A percentile compares a stretch with the other conserved stretches of the same genome.
phyloP scores from a whole-genome alignment of 2,113 vertebrate species.

The Chrysochloris asiatica region DNA sequence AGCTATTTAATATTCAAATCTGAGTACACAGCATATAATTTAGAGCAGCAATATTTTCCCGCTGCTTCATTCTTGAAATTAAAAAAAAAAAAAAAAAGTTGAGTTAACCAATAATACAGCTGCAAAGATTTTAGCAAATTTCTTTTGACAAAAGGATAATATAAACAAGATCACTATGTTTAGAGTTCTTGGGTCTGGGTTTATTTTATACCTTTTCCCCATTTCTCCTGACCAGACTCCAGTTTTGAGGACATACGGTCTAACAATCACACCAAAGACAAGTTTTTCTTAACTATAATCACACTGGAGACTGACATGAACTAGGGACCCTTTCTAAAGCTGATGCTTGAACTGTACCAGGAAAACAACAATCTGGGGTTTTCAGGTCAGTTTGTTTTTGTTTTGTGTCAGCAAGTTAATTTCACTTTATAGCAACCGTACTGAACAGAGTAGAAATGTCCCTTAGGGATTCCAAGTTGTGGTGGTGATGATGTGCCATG shows the following conservation, averaged over 20 bases:
- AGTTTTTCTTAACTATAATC: neutral
- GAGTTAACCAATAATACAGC: slow-evolving; percentile 39
- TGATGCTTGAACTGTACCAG: neutral
- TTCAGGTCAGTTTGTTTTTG: neutral
- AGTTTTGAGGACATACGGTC: neutral
- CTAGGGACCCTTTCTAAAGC: neutral
- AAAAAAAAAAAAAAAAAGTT: slow-evolving; percentile 61
- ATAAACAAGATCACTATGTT: neutral
- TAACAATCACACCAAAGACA: neutral
- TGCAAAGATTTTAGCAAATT: slow-evolving; percentile 41
- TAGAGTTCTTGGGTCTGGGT: neutral
- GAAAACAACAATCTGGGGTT: slow-evolving; percentile 10
- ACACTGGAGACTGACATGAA: neutral
- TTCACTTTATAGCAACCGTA: neutral
- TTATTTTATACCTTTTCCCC: neutral
- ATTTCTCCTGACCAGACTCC: neutral
- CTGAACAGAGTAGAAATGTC: neutral
- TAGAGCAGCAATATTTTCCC: slow-evolving; percentile 67
- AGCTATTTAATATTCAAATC: slow-evolving; percentile 73
- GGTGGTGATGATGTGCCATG: no score
- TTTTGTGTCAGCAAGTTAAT: neutral
- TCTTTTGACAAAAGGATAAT: neutral
- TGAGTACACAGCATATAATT: slow-evolving; percentile 70
- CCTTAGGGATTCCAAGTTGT: neutral
- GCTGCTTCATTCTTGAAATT: slow-evolving; percentile 59